Conservation (phyloP, 2,888 invertebrate species). For the Drosophila hamatofila region DNA sequence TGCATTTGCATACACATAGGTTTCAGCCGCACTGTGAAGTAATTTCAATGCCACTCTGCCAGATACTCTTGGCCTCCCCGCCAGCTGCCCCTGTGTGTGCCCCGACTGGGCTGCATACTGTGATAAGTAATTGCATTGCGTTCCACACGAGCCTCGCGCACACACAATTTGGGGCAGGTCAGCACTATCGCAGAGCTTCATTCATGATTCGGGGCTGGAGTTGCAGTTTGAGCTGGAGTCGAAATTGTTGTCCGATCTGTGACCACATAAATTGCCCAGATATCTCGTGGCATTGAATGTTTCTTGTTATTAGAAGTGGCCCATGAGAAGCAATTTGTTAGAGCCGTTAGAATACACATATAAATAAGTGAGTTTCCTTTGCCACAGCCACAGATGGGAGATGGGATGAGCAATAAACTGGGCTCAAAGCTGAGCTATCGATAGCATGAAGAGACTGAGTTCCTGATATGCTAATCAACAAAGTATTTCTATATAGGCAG, state of each 20-base stretch:
- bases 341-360: constrained; percentile 47
- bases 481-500: background rate
- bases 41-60: constrained; percentile 63
- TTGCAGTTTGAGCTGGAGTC: background rate
- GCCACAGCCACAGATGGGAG: background rate
- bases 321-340: constrained; percentile 73
- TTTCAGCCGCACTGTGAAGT: constrained; percentile 50
- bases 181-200: constrained; percentile 44
- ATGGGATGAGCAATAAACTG: background rate
- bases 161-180: constrained; percentile 61
- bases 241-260: constrained; percentile 25
- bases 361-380: constrained; percentile 33
- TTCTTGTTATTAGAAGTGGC: constrained; percentile 76
- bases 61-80: constrained; percentile 14
- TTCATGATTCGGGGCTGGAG: constrained; percentile 63
- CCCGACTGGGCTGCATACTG: constrained; percentile 65
- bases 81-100: background rate
- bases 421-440: background rate
- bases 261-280: constrained; percentile 70
- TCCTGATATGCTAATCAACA: constrained; percentile 6
- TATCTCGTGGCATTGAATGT: constrained; percentile 61
- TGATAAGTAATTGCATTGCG: constrained; percentile 80
- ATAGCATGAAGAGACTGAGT: background rate
- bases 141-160: constrained; percentile 35
- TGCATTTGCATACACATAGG: constrained; percentile 69